Evolutionary conservation across 1,140 invertebrate genomes (phyloP).

Genomic region (Hypsibius dujardini): DNA sequence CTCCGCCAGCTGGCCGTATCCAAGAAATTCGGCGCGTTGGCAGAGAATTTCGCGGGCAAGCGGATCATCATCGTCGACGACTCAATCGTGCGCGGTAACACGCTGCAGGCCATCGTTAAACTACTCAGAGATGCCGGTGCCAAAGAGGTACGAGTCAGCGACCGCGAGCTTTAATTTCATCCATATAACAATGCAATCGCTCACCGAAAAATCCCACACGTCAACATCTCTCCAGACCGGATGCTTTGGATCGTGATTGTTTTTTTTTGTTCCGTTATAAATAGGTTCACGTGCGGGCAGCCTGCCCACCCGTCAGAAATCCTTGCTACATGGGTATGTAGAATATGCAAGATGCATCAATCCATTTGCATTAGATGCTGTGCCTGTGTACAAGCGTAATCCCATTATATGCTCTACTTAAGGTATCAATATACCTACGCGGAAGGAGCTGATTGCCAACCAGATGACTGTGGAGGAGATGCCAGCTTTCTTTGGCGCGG

Average conservation of each 20-base stretch:
- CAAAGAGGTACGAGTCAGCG: constrained; percentile 46
- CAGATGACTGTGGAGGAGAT: constrained; percentile 56
- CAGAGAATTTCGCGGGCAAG: constrained; percentile 73
- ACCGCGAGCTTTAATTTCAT: too few relatives aligned
- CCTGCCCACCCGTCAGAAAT: constrained; percentile 82
- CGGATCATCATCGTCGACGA: constrained; percentile 76
- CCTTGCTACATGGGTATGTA: constrained; percentile 84
- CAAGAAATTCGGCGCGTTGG: constrained; percentile 87
- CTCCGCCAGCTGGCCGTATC: constrained; percentile 74
- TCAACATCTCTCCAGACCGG: too few relatives aligned
- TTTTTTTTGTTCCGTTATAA: constrained; percentile 5
- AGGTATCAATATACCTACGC: constrained; percentile 84
- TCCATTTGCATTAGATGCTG: too few relatives aligned
- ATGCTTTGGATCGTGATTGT: constrained; percentile 17
- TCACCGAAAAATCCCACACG: too few relatives aligned
- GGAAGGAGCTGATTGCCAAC: constrained; percentile 86
- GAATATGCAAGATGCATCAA: too few relatives aligned
- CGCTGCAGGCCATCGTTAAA: constrained; percentile 87
- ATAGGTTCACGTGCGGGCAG: constrained; percentile 83
- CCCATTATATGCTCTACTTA: too few relatives aligned
- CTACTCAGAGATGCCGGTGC: constrained; percentile 77
- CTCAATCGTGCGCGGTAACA: constrained; percentile 91
- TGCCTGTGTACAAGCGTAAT: too few relatives aligned
- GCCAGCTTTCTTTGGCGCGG: constrained; percentile 69
- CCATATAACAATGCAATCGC: too few relatives aligned